phyloP scores from a whole-genome alignment of 2,113 vertebrate genomes.

The Paedocypris sp. region DNA sequence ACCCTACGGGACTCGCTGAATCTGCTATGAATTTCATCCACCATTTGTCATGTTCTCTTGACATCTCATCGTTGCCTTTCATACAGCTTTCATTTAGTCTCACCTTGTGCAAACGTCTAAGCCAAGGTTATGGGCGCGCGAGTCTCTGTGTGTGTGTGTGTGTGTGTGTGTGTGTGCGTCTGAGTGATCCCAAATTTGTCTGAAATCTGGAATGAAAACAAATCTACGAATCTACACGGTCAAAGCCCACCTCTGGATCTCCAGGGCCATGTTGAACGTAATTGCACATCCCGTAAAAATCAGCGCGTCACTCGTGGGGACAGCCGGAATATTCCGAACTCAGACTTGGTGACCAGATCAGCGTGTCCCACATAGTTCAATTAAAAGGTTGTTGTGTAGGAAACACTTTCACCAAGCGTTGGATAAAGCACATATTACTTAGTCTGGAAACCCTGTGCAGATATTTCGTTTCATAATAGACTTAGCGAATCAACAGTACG shows the following conservation, averaged over 20 bases:
- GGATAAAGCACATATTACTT: too few relatives aligned
- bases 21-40: slow-evolving; percentile 25
- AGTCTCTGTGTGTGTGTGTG: not conserved
- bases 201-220: not conserved
- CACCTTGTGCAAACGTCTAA: slow-evolving; percentile 21
- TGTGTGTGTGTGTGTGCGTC: not conserved
- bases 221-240: slow-evolving; percentile 55
- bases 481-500: too few relatives aligned
- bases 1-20: slow-evolving; percentile 15
- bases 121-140: not conserved
- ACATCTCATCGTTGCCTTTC: slow-evolving; percentile 27
- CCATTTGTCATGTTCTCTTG: slow-evolving; percentile 34
- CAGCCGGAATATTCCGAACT: slow-evolving; percentile 29
- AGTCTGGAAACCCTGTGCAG: too few relatives aligned
- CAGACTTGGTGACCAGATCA: slow-evolving; percentile 22
- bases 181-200: not conserved
- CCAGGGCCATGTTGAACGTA: slow-evolving; percentile 49
- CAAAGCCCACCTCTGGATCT: slow-evolving; percentile 54
- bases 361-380: slow-evolving; percentile 26
- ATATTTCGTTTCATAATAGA: too few relatives aligned
- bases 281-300: slow-evolving; percentile 49
- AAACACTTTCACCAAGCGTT: too few relatives aligned
- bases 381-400: slow-evolving; percentile 16
- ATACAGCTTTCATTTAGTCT: slow-evolving; percentile 24
- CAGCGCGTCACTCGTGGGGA: slow-evolving; percentile 48